A percentile compares a stretch with the other conserved stretches of the same genome.
These are phyloP conservation scores for Cynoglossus semilaevis DNA, from an alignment of 2,113 vertebrate genomes.

Conservation along the genomic window DNA sequence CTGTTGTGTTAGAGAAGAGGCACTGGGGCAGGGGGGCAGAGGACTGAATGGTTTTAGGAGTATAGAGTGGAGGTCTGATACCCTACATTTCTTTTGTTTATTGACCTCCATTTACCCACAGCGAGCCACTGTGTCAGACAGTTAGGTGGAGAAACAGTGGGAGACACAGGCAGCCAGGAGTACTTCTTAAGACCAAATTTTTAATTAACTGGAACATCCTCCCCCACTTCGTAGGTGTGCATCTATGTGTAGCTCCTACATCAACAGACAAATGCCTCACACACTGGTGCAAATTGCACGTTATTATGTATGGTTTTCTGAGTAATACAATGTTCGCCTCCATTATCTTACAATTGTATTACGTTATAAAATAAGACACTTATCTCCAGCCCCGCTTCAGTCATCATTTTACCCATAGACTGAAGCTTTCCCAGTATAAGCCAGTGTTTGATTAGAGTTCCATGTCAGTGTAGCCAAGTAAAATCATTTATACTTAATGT, in stretches of 20 bases:
- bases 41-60: slow-evolving; percentile 26
- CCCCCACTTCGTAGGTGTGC: slow-evolving; percentile 11
- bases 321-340: slow-evolving; percentile 42
- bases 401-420: slow-evolving; percentile 2
- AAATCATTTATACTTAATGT: slow-evolving; percentile 14
- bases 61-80: slow-evolving; percentile 45
- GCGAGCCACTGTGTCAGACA: slow-evolving; percentile 55
- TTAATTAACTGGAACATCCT: slow-evolving; percentile 54
- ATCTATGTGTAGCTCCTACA: background rate
- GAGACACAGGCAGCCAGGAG: slow-evolving; percentile 27
- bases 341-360: slow-evolving; percentile 46
- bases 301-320: slow-evolving; percentile 34
- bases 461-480: slow-evolving; percentile 2
- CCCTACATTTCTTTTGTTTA: slow-evolving; percentile 58
- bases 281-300: background rate
- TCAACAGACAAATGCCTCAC: slow-evolving; percentile 9
- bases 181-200: slow-evolving; percentile 51
- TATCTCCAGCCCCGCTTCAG: no score
- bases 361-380: slow-evolving; percentile 35
- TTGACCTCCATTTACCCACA: slow-evolving; percentile 52
- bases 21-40: slow-evolving; percentile 15
- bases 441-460: slow-evolving; percentile 6
- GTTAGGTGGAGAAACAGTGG: slow-evolving; percentile 4
- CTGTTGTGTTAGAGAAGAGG: slow-evolving; percentile 40
- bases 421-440: slow-evolving; percentile 14